These are phyloP conservation scores for Eupsilia transversa DNA, from an alignment of 2,888 invertebrate species.

Conservation along the genomic window DNA sequence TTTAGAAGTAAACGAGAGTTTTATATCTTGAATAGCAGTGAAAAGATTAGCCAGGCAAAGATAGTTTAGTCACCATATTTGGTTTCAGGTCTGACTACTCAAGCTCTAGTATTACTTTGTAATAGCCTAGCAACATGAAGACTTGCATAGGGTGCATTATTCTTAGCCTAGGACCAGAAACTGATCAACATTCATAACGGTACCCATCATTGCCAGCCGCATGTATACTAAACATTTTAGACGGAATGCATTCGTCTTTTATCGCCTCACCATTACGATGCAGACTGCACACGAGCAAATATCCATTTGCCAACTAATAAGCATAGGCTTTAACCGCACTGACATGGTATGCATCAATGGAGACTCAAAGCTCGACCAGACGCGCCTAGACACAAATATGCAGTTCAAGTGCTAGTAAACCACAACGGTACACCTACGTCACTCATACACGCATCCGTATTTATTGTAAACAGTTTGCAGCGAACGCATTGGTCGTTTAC, in stretches of 20 bases:
- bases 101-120: background rate
- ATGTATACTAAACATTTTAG: constrained; percentile 45
- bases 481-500: constrained; percentile 67
- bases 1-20: background rate
- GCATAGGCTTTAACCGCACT: constrained; percentile 31
- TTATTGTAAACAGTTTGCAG: constrained; percentile 78
- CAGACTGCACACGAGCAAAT: constrained; percentile 52
- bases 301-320: constrained; percentile 49
- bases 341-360: constrained; percentile 52
- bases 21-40: background rate
- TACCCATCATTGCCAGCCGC: constrained; percentile 28
- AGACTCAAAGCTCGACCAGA: constrained; percentile 42
- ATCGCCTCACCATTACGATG: constrained; percentile 59
- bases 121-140: constrained; percentile 16
- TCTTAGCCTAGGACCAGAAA: constrained; percentile 21
- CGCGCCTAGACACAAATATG: constrained; percentile 46
- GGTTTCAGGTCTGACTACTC: background rate
- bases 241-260: constrained; percentile 65
- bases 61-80: background rate
- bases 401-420: constrained; percentile 55
- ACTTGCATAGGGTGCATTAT: constrained; percentile 7
- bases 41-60: too few species aligned
- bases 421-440: constrained; percentile 71
- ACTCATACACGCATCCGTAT: constrained; percentile 70
- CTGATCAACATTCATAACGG: constrained; percentile 49